phyloP scores from a whole-genome alignment of 2,888 invertebrate species.

The Xanthia togata region DNA sequence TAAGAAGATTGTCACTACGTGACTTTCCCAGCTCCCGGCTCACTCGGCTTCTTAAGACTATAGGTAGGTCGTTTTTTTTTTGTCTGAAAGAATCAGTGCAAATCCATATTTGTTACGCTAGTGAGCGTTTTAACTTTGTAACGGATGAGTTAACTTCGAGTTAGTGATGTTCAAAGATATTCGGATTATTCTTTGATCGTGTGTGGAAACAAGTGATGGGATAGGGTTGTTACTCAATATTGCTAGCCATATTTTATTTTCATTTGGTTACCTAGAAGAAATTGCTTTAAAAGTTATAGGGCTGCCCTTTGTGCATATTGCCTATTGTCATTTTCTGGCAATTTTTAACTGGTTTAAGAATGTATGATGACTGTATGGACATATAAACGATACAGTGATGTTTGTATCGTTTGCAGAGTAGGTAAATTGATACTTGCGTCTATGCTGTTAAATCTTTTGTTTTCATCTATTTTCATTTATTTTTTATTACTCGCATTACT shows the following conservation, averaged over 20 bases:
- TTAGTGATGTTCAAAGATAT: conserved; percentile 33
- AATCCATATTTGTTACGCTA: conserved; percentile 65
- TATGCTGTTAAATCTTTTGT: no score
- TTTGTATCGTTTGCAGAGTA: background rate
- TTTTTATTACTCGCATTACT: no score
- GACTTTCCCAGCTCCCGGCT: conserved; percentile 26
- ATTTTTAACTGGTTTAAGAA: no score
- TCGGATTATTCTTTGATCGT: conserved; percentile 33
- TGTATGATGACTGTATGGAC: no score
- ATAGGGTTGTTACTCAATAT: background rate
- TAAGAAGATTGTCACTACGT: background rate
- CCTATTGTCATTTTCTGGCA: background rate
- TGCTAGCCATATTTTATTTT: background rate
- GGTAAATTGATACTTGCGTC: background rate
- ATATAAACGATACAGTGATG: background rate
- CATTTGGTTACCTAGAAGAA: background rate
- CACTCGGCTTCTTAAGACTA: conserved; percentile 14
- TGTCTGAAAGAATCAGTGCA: conserved; percentile 61
- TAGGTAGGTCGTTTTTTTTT: conserved; percentile 27
- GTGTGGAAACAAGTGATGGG: background rate
- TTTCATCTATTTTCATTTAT: no score
- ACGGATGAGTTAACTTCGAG: conserved; percentile 49
- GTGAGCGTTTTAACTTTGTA: conserved; percentile 56
- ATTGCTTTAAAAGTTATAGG: background rate
- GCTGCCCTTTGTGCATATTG: background rate